These are phyloP conservation scores for Plemyria rubiginata DNA, from an alignment of 2,888 invertebrate genomes.

Conservation along the genomic window DNA sequence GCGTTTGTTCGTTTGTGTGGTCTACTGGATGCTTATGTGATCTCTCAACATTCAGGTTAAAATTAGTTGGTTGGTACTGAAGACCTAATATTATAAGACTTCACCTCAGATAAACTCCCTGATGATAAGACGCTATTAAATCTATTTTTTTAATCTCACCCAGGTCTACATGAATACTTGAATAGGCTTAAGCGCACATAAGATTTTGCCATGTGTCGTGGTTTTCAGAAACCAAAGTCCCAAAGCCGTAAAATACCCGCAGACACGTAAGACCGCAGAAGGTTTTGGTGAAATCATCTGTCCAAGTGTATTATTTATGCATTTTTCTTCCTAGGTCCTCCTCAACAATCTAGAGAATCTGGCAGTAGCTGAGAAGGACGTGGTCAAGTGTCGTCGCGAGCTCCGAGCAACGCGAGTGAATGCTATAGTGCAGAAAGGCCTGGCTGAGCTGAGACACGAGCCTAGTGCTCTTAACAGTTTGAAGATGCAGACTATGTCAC, in stretches of 20 bases:
- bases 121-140: no score
- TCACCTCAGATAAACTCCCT: no score
- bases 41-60: background rate
- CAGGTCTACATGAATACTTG: no score
- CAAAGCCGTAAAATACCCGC: no score
- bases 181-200: no score
- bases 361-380: slow-evolving; percentile 70
- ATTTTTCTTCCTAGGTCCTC: slow-evolving; percentile 58
- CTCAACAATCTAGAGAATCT: slow-evolving; percentile 75
- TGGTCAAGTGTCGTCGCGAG: slow-evolving; percentile 60
- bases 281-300: no score
- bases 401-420: slow-evolving; percentile 70
- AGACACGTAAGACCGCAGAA: no score
- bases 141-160: no score
- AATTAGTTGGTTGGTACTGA: background rate
- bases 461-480: slow-evolving; percentile 53
- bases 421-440: slow-evolving; percentile 66
- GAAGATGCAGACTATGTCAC: slow-evolving; percentile 36
- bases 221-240: no score
- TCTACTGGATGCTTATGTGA: background rate
- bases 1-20: no score
- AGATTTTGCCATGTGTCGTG: no score
- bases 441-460: slow-evolving; percentile 70
- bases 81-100: no score
- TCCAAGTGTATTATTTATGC: background rate